A percentile compares a stretch with the other conserved stretches of the same genome.
Evolutionary conservation across 2,113 vertebrate species (phyloP).

Genomic region (Herpailurus yagouaroundi): DNA sequence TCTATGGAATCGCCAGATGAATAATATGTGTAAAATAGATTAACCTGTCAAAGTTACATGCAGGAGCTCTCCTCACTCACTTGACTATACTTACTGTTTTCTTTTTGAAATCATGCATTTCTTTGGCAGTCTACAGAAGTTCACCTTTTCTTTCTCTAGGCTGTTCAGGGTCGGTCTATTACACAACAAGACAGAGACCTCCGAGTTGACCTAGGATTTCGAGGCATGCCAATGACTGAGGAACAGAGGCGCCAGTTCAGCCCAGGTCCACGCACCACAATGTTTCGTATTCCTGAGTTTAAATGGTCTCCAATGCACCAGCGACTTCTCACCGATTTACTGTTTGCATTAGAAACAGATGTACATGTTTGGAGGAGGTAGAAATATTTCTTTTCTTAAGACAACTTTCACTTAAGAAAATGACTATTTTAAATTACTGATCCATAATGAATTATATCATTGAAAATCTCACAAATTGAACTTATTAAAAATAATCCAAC

Average conservation of each 20-base stretch:
- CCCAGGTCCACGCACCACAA: constrained; percentile 97
- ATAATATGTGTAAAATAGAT: not conserved
- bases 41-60: not conserved
- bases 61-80: not conserved
- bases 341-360: constrained; percentile 98
- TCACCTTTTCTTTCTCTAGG: constrained; percentile 83
- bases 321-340: constrained; percentile 95
- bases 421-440: not conserved
- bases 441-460: not conserved
- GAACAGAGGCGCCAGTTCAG: constrained; percentile 98
- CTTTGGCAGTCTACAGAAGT: not conserved
- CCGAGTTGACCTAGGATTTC: constrained; percentile 96
- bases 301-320: constrained; percentile 99
- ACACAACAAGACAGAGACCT: constrained; percentile 96
- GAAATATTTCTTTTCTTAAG: constrained; percentile 51
- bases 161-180: constrained; percentile 93
- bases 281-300: constrained; percentile 99
- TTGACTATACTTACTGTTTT: not conserved
- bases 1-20: not conserved
- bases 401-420: not conserved
- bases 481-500: not conserved
- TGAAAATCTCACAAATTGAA: not conserved
- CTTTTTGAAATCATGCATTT: not conserved
- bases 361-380: constrained; percentile 99
- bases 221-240: constrained; percentile 99